Percentiles rank a stretch among this genome's conserved stretches.
These are phyloP conservation scores for Neodiprion pinetum DNA, from an alignment of 1,140 invertebrate species.

Conservation along the genomic window DNA sequence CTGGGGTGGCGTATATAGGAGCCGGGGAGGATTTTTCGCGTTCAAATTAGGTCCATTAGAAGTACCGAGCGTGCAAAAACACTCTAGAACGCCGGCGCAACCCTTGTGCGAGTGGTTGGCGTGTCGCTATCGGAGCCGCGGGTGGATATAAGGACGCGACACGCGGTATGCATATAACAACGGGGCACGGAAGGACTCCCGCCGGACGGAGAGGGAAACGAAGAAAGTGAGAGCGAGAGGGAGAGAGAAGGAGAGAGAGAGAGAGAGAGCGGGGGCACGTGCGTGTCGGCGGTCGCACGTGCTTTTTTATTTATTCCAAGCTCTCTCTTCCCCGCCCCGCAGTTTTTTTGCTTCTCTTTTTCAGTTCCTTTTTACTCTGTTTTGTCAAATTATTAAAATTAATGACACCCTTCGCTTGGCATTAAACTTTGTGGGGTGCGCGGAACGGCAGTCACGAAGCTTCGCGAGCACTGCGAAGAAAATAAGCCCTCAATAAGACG, in stretches of 20 bases:
- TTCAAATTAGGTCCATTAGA: constrained; percentile 58
- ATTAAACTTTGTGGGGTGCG: constrained; percentile 41
- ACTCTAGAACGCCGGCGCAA: constrained; percentile 32
- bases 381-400: constrained; percentile 63
- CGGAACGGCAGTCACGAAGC: too few relatives aligned
- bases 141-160: constrained; percentile 2
- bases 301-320: neutral
- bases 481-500: too few relatives aligned
- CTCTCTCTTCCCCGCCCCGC: too few relatives aligned
- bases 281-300: constrained; percentile 39
- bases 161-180: constrained; percentile 17
- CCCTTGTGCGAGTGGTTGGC: constrained; percentile 20
- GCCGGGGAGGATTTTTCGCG: constrained; percentile 46
- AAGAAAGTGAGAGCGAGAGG: neutral
- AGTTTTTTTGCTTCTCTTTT: neutral
- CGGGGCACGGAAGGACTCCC: too few relatives aligned
- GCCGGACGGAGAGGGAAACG: constrained; percentile 27
- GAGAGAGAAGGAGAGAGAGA: too few relatives aligned
- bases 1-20: neutral
- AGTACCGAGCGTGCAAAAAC: constrained; percentile 46
- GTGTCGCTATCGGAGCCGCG: neutral
- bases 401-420: constrained; percentile 56
- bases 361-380: constrained; percentile 11
- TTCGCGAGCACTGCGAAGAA: too few relatives aligned
- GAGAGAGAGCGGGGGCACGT: constrained; percentile 38